A percentile compares a stretch with the other conserved stretches of the same genome.
phyloP scores from a whole-genome alignment of 2,888 invertebrate species.

The Thalpophila matura region DNA sequence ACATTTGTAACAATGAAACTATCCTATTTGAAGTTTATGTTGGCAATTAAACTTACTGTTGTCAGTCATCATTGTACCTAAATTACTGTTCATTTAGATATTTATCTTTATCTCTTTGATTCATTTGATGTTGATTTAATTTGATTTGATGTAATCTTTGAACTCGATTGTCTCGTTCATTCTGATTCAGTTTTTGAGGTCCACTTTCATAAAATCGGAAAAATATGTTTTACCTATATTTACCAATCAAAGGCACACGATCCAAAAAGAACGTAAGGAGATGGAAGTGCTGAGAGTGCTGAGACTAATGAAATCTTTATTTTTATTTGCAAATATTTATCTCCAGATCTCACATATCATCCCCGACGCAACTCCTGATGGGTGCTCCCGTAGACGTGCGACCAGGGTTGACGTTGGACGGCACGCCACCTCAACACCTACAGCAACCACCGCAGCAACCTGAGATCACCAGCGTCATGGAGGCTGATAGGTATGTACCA shows the following conservation, averaged over 20 bases:
- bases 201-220: neutral
- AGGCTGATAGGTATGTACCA: constrained; percentile 85
- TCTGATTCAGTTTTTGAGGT: neutral
- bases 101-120: constrained; percentile 2
- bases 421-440: constrained; percentile 83
- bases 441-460: constrained; percentile 85
- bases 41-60: neutral
- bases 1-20: constrained; percentile 20
- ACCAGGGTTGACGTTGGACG: constrained; percentile 81
- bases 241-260: too few relatives aligned
- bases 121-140: too few relatives aligned
- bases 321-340: neutral
- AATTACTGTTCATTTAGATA: constrained; percentile 4
- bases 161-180: neutral
- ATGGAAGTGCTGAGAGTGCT: too few relatives aligned
- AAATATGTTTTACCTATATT: too few relatives aligned
- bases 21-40: constrained; percentile 1
- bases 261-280: too few relatives aligned
- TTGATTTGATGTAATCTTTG: too few relatives aligned
- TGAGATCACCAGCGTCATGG: constrained; percentile 88
- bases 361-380: constrained; percentile 87
- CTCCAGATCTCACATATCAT: constrained; percentile 87
- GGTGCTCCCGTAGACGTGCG: constrained; percentile 85
- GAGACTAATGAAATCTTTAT: too few relatives aligned
- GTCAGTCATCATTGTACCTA: constrained; percentile 3